Conservation (phyloP, 2,888 invertebrate species). For the Craniophora ligustri region DNA sequence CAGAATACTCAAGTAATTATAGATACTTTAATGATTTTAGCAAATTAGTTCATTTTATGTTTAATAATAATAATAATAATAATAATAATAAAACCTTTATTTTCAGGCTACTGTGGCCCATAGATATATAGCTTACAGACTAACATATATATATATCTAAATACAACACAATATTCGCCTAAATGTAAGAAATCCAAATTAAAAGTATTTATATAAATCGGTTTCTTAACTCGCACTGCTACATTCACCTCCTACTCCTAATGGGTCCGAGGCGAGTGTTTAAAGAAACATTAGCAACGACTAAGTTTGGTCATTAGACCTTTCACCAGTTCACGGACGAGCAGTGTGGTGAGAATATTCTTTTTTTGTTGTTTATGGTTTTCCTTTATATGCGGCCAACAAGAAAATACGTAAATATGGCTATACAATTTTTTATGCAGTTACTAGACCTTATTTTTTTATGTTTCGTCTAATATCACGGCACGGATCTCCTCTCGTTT, state of each 20-base stretch:
- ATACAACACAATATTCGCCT: background rate
- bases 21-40: too few species aligned
- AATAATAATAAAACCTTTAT: too few species aligned
- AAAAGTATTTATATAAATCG: background rate
- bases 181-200: background rate
- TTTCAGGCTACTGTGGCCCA: too few species aligned
- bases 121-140: too few species aligned
- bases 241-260: constrained; percentile 52
- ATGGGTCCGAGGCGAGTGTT: constrained; percentile 69
- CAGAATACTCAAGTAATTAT: too few species aligned
- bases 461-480: too few species aligned
- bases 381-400: background rate
- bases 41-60: too few species aligned
- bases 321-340: constrained; percentile 51
- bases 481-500: too few species aligned
- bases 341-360: constrained; percentile 2
- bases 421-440: background rate
- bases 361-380: constrained; percentile 9
- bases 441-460: too few species aligned
- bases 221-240: constrained; percentile 7
- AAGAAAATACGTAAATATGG: too few species aligned
- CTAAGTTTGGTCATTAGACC: constrained; percentile 77
- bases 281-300: constrained; percentile 76
- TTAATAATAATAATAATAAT: too few species aligned
- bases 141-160: background rate